Conservation (phyloP, 1,140 invertebrate genomes). For the Heliconius melpomene region DNA sequence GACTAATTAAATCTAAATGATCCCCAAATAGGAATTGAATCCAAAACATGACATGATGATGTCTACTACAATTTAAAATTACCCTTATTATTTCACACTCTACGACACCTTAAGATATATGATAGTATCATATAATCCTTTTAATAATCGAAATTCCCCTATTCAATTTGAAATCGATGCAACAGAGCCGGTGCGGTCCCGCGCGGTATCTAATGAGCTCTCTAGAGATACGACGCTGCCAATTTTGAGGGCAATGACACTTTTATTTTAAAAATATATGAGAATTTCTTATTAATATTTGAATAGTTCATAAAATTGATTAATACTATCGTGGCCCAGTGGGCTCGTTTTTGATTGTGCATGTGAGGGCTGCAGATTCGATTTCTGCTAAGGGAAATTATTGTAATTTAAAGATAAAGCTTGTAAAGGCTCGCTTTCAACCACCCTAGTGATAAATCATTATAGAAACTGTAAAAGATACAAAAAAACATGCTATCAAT, state of each 20-base stretch:
- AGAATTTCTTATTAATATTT: not conserved
- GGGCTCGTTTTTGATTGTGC: not conserved
- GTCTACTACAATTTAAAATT: not conserved
- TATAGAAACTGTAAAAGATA: too few relatives aligned
- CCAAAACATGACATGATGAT: too few relatives aligned
- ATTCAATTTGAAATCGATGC: slow-evolving; percentile 47
- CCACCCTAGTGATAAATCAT: too few relatives aligned
- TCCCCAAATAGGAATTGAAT: too few relatives aligned
- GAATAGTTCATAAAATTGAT: slow-evolving; percentile 2
- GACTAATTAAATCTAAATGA: too few relatives aligned
- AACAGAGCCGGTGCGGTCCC: slow-evolving; percentile 32
- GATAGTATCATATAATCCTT: not conserved
- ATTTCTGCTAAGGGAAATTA: too few relatives aligned
- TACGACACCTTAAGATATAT: not conserved
- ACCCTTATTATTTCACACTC: not conserved
- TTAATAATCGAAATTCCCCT: slow-evolving; percentile 14
- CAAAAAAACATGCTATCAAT: too few relatives aligned
- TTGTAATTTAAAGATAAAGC: too few relatives aligned
- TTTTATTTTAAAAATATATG: not conserved
- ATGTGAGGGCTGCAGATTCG: not conserved
- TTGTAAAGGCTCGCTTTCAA: too few relatives aligned
- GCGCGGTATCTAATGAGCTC: slow-evolving; percentile 38
- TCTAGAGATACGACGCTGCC: slow-evolving; percentile 27
- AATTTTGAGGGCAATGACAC: slow-evolving; percentile 27
- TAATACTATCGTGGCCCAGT: not conserved